Conservation (phyloP, 2,113 vertebrate genomes). For the Lophotis ruficrista region DNA sequence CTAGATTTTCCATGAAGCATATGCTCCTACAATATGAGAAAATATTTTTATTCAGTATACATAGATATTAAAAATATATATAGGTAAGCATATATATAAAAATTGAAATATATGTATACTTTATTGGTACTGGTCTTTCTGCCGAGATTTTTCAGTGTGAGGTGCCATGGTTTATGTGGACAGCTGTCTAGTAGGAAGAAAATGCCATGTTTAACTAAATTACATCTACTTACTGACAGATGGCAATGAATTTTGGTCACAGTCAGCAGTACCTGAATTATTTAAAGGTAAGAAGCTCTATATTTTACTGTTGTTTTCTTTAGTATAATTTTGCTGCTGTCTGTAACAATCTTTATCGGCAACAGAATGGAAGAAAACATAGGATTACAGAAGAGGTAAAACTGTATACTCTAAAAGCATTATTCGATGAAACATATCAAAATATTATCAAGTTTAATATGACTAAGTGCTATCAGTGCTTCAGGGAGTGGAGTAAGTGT, state of each 20-base stretch:
- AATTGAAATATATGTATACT: not conserved
- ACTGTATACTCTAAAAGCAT: not conserved
- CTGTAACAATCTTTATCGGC: not conserved
- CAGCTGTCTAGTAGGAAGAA: slow-evolving; percentile 3
- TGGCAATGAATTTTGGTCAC: slow-evolving; percentile 2
- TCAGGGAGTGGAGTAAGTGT: not conserved
- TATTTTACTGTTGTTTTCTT: not conserved
- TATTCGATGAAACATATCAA: not conserved
- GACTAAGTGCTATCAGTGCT: not conserved
- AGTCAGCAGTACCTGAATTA: not conserved
- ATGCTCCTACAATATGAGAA: not conserved
- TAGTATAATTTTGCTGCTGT: not conserved
- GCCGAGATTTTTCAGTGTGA: not conserved
- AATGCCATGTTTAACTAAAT: not conserved
- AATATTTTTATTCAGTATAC: not conserved
- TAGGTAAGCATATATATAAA: not conserved
- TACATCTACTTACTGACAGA: slow-evolving; percentile 20
- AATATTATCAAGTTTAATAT: not conserved
- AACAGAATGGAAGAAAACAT: not conserved
- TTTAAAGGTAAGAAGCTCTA: not conserved
- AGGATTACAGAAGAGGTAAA: not conserved
- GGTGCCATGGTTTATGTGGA: not conserved
- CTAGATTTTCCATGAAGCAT: not conserved
- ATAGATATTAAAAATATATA: not conserved
- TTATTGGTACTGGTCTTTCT: not conserved